A percentile compares a stretch with the other conserved stretches of the same genome.
Evolutionary conservation across 1,140 invertebrate genomes (phyloP).

Genomic region (Drosophila prosaltans): DNA sequence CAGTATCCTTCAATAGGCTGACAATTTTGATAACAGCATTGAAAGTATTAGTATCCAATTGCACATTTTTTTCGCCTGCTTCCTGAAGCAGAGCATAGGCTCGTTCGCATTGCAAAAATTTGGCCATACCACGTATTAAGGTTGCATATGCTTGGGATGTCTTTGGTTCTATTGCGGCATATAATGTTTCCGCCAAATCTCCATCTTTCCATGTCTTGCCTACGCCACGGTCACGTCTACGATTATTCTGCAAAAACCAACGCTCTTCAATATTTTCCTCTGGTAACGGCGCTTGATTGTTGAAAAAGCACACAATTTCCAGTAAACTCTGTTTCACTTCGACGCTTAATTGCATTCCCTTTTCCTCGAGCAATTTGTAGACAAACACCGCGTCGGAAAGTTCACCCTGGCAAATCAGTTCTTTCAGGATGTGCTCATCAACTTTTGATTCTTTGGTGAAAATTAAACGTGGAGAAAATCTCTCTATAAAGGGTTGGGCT

Average conservation of each 20-base stretch:
- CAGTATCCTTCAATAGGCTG: slow-evolving; percentile 86
- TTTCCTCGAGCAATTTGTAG: slow-evolving; percentile 88
- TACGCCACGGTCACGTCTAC: slow-evolving; percentile 84
- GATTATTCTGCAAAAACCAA: slow-evolving; percentile 87
- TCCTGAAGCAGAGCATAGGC: slow-evolving; percentile 88
- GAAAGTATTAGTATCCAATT: slow-evolving; percentile 87
- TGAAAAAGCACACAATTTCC: slow-evolving; percentile 93
- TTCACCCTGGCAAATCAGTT: slow-evolving; percentile 87
- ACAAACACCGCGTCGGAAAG: slow-evolving; percentile 89
- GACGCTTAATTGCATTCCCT: slow-evolving; percentile 85
- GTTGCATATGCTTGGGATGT: slow-evolving; percentile 86
- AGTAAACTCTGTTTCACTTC: slow-evolving; percentile 89
- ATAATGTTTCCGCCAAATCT: slow-evolving; percentile 88
- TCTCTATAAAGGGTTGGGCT: slow-evolving; percentile 86
- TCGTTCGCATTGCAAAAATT: slow-evolving; percentile 87
- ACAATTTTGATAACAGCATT: slow-evolving; percentile 88
- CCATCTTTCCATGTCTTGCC: slow-evolving; percentile 89
- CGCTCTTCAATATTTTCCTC: slow-evolving; percentile 90
- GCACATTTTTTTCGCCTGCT: slow-evolving; percentile 86
- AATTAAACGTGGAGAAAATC: slow-evolving; percentile 87
- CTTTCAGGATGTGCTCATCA: slow-evolving; percentile 84
- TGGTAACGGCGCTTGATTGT: slow-evolving; percentile 87
- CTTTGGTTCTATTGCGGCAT: slow-evolving; percentile 86
- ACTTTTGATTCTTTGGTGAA: slow-evolving; percentile 89
- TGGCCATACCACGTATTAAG: slow-evolving; percentile 89